Evolutionary conservation across 2,113 vertebrate species (phyloP).

Genomic region (Chascanopsetta lugubris): DNA sequence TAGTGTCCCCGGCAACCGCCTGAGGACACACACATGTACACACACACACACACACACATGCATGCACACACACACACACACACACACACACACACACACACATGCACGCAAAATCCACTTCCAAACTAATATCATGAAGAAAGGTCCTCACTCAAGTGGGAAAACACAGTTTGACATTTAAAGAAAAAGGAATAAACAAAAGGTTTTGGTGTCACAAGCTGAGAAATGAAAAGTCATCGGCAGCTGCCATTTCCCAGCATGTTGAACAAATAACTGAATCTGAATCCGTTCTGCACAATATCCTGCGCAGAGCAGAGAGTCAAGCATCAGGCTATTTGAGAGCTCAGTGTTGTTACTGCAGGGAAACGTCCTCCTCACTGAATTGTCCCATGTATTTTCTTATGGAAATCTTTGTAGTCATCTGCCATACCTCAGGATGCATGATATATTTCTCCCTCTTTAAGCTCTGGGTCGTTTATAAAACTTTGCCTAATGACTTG

Average conservation of each 20-base stretch:
- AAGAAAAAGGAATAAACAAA: constrained; percentile 18
- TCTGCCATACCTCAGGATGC: too few relatives aligned
- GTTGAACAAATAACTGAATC: neutral
- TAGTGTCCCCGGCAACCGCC: constrained; percentile 1
- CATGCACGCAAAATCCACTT: neutral
- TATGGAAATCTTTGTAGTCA: too few relatives aligned
- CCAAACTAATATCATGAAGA: constrained; percentile 14
- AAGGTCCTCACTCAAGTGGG: neutral
- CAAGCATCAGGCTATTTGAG: too few relatives aligned
- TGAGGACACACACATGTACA: constrained; percentile 8
- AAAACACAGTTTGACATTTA: constrained; percentile 38
- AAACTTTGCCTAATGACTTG: too few relatives aligned
- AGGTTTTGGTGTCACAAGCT: neutral
- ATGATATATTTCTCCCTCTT: too few relatives aligned
- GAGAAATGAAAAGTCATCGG: neutral
- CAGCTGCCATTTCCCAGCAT: constrained; percentile 1
- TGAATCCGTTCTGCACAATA: neutral
- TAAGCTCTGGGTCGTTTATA: too few relatives aligned
- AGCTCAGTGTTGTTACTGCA: too few relatives aligned
- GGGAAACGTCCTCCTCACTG: too few relatives aligned
- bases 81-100: neutral
- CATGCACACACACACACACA: neutral
- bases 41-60: neutral
- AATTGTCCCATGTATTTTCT: too few relatives aligned
- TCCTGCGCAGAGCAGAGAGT: neutral